Evolutionary conservation across 2,888 invertebrate genomes (phyloP), one percentile per base, ranked within the genome.

Genomic region (Tholera decimalis): DNA sequence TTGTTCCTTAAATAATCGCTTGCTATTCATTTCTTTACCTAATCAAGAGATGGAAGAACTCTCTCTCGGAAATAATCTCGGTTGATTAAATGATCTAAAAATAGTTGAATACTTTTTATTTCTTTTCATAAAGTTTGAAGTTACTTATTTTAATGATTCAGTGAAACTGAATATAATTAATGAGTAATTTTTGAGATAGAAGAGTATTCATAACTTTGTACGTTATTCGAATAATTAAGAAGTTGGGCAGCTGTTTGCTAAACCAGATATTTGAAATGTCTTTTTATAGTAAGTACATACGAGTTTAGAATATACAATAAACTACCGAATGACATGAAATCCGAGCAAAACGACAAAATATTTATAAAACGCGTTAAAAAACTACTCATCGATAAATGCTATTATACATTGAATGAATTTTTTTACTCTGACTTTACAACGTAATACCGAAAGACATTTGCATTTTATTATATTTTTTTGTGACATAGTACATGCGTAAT

Each of bases 1-100:
- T 68, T 80, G 81, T 83, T 82, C 58, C 65, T 47, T 67, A 58
- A 77, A 69, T 70, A 69, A 80, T 80, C 70, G 62, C 22, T 67
- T 63, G 39, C 62, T 44, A 72, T 80, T 62, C 51, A 67, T 68
- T 77, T 72, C 53, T 72, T 79, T 67, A 44, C 64, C 49, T 54
- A 67, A 61, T 67, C 51, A 41, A 60, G 54, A 61, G 43, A 73
- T 66, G 22, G 54, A 76, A 68, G 33, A 15, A 68, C n/a, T 61
- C 53, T 24, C 65, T 39, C 44, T n/a, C n/a, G n/a, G 59, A 55
- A 24, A 65, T 61, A 49, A n/a, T n/a, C n/a, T n/a, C n/a, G n/a
- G n/a, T n/a, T n/a, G n/a, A n/a, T n/a, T n/a, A 65, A 50, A 58
- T 67, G 15, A 50, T 57, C 50, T 57, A 47, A 59, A 69, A 69